These are phyloP conservation scores for Scaptomyza polygonia DNA, from an alignment of 2,888 invertebrate species.

Conservation along the genomic window DNA sequence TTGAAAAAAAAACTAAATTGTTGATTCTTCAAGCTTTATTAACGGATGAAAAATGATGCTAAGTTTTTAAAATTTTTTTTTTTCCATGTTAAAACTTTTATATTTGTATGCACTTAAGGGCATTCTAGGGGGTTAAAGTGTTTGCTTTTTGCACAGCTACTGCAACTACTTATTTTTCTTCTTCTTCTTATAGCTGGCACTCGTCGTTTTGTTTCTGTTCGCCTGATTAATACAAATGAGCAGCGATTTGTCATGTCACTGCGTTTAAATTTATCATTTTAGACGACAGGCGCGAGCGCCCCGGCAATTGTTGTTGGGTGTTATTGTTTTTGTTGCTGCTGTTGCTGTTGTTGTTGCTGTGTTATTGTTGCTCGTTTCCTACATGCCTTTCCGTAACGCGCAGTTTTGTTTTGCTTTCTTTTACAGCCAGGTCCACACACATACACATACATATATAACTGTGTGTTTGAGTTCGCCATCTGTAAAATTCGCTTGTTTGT, in stretches of 20 bases:
- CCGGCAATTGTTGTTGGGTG: conserved; percentile 48
- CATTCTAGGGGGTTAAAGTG: background rate
- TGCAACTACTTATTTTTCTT: background rate
- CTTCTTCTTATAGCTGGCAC: background rate
- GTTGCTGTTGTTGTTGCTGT: conserved; percentile 32
- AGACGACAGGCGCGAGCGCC: conserved; percentile 69
- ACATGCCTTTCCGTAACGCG: conserved; percentile 54
- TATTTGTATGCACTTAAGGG: background rate
- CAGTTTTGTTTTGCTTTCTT: conserved; percentile 39
- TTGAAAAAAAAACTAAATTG: too few species aligned
- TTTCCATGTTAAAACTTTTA: too few species aligned
- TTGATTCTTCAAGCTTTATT: too few species aligned
- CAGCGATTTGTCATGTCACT: conserved; percentile 81
- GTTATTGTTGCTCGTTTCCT: conserved; percentile 40
- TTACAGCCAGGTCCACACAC: background rate
- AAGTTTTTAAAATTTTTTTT: too few species aligned
- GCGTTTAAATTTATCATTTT: conserved; percentile 80
- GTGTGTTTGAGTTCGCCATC: conserved; percentile 31
- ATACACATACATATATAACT: background rate
- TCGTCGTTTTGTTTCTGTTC: conserved; percentile 49
- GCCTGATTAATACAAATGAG: conserved; percentile 80
- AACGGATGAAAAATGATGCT: too few species aligned
- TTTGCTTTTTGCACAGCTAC: background rate
- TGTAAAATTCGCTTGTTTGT: conserved; percentile 66
- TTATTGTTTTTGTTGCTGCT: conserved; percentile 25